Evolutionary conservation across 2,797 vertebrate species (phyloP).

Genomic region (Somateria mollissima): DNA sequence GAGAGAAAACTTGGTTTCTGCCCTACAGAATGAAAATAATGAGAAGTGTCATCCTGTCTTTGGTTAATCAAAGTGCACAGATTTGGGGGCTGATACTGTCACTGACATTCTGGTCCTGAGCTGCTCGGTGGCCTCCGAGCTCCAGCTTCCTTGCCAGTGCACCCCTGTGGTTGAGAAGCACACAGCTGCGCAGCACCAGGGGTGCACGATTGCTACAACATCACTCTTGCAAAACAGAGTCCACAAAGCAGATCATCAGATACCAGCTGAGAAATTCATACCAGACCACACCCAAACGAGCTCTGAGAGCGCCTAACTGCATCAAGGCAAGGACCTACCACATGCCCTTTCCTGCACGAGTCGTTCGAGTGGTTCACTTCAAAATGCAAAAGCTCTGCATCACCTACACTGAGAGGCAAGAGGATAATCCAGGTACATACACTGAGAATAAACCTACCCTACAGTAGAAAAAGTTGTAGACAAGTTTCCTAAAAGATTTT

Average conservation of each 20-base stretch:
- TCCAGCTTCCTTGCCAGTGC: background rate
- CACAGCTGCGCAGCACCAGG: background rate
- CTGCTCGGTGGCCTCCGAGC: background rate
- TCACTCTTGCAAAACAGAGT: slow-evolving; percentile 63
- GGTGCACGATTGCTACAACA: slow-evolving; percentile 23
- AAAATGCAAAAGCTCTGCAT: background rate
- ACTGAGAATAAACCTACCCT: background rate
- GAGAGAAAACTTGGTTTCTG: background rate
- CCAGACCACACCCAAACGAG: slow-evolving; percentile 55
- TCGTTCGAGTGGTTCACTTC: background rate
- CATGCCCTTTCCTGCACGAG: background rate
- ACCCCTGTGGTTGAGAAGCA: background rate
- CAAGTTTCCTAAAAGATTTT: background rate
- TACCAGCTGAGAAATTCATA: slow-evolving; percentile 50
- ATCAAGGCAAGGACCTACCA: background rate
- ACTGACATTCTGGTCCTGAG: background rate
- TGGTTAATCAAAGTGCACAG: background rate
- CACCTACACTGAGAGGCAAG: background rate
- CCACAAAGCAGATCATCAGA: slow-evolving; percentile 65
- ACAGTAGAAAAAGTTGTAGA: background rate
- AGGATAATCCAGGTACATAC: background rate
- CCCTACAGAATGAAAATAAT: background rate
- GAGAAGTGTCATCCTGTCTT: background rate
- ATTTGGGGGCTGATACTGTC: background rate
- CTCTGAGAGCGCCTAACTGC: background rate